A percentile compares a stretch with the other conserved stretches of the same genome.
Evolutionary conservation across 2,113 vertebrate genomes (phyloP).

Genomic region (Aegypius monachus): DNA sequence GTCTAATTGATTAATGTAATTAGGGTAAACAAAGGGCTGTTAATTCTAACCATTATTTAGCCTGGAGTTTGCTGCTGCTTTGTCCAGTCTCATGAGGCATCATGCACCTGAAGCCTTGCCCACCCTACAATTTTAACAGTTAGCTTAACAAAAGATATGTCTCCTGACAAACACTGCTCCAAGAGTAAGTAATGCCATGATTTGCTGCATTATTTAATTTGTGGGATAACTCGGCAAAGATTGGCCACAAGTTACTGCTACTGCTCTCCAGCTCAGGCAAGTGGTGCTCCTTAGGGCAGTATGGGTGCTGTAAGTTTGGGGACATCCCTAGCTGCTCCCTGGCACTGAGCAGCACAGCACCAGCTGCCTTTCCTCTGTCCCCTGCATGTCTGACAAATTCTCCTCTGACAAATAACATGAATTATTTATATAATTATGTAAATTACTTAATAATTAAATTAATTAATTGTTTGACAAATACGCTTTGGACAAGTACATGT

Average conservation of each 20-base stretch:
- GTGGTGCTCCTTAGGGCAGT: not conserved
- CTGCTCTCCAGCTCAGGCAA: not conserved
- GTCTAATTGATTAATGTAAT: slow-evolving; percentile 30
- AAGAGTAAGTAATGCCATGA: not conserved
- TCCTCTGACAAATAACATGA: not conserved
- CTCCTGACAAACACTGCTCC: not conserved
- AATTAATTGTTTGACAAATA: slow-evolving; percentile 10
- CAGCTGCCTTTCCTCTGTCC: not conserved
- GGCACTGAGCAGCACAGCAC: not conserved
- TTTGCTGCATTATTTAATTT: not conserved
- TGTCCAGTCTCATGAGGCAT: not conserved
- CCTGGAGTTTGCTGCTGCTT: not conserved
- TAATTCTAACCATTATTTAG: slow-evolving; percentile 12
- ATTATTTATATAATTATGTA: not conserved
- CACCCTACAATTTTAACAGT: not conserved
- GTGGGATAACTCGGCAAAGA: not conserved
- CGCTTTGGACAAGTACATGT: not conserved
- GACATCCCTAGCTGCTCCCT: not conserved
- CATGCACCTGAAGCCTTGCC: not conserved
- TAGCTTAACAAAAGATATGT: not conserved
- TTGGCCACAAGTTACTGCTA: not conserved
- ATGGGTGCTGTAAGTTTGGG: not conserved
- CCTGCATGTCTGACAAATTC: not conserved
- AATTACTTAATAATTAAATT: not conserved
- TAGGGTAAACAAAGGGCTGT: slow-evolving; percentile 8